phyloP scores from a whole-genome alignment of 2,113 vertebrate species.

The Zapus hudsonius region DNA sequence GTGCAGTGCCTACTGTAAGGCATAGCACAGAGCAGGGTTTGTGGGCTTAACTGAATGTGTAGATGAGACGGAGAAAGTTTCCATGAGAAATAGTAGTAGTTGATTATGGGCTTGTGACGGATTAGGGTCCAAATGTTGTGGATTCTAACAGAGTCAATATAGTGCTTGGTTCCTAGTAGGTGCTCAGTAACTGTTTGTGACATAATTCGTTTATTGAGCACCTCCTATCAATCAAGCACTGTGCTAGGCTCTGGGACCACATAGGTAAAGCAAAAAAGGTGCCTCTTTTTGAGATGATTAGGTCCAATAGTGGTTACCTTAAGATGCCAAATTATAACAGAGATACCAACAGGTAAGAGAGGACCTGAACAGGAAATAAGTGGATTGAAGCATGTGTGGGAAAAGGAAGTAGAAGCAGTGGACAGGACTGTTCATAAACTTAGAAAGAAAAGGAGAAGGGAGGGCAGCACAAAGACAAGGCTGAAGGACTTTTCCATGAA shows the following conservation, averaged over 20 bases:
- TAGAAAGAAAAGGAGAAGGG: background rate
- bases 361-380: background rate
- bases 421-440: background rate
- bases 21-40: background rate
- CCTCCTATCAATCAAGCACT: constrained; percentile 73
- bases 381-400: background rate
- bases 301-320: constrained; percentile 16
- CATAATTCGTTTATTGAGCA: constrained; percentile 74
- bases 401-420: constrained; percentile 10
- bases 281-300: background rate
- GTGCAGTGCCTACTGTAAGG: background rate
- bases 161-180: constrained; percentile 72
- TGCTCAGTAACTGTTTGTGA: constrained; percentile 74
- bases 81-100: background rate
- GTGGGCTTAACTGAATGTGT: background rate
- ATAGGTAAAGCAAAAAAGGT: constrained; percentile 19
- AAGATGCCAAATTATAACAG: background rate
- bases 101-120: background rate
- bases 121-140: constrained; percentile 20
- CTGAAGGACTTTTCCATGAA: constrained; percentile 6
- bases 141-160: constrained; percentile 60
- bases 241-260: constrained; percentile 64
- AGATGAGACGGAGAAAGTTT: background rate
- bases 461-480: background rate
- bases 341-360: background rate